Percentiles rank a stretch among this genome's conserved stretches.
These are phyloP conservation scores for Schizopygopsis pylzovi DNA, from an alignment of 2,797 vertebrate genomes.

Conservation along the genomic window DNA sequence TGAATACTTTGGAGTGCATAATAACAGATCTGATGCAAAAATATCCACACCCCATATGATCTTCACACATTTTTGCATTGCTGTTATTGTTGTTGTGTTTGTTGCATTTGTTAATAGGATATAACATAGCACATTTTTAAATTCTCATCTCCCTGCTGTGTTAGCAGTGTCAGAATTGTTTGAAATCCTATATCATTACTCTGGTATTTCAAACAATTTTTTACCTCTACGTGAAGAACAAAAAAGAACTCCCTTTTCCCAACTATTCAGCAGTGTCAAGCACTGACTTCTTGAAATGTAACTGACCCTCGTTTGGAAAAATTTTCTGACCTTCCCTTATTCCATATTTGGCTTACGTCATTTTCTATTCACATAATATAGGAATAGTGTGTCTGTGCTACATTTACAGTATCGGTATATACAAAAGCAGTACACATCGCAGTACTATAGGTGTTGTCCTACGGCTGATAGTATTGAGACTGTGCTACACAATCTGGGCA, in stretches of 20 bases:
- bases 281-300: neutral
- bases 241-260: neutral
- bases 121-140: neutral
- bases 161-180: neutral
- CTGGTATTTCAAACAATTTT: neutral
- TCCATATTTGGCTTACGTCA: neutral
- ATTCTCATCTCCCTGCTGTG: neutral
- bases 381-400: neutral
- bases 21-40: neutral
- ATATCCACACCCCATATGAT: neutral
- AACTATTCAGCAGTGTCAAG: neutral
- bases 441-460: constrained; percentile 27
- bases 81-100: neutral
- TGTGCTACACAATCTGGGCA: constrained; percentile 71
- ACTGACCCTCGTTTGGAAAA: neutral
- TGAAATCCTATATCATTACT: neutral
- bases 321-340: neutral
- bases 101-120: neutral
- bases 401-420: constrained; percentile 9
- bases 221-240: neutral
- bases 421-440: constrained; percentile 11
- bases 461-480: neutral
- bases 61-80: neutral
- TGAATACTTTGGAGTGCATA: neutral
- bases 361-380: neutral